These are phyloP conservation scores for Perognathus longimembris DNA, from an alignment of 2,113 vertebrate genomes.

Conservation along the genomic window DNA sequence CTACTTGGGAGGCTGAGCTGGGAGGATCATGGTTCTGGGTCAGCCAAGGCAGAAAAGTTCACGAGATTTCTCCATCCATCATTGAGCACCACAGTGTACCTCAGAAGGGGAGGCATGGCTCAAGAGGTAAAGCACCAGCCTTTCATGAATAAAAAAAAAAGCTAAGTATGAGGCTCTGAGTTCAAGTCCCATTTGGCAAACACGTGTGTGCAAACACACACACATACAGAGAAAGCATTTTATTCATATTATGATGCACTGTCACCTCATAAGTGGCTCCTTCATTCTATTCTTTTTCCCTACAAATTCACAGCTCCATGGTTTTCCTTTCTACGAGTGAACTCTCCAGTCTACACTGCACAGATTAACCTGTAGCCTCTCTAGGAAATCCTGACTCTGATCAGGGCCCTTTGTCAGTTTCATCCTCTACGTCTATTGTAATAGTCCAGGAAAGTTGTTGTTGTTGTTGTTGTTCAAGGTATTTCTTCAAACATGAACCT, in stretches of 20 bases:
- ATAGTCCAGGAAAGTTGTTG: not conserved
- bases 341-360: not conserved
- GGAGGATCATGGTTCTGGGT: too few relatives aligned
- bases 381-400: not conserved
- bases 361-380: slow-evolving; percentile 13
- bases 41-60: too few relatives aligned
- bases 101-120: too few relatives aligned
- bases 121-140: too few relatives aligned
- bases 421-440: not conserved
- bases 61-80: too few relatives aligned
- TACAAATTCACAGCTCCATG: not conserved
- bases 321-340: not conserved
- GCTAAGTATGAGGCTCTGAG: too few relatives aligned
- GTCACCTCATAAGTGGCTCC: not conserved
- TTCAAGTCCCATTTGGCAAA: too few relatives aligned
- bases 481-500: slow-evolving; percentile 39
- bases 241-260: not conserved
- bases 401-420: not conserved
- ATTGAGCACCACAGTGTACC: too few relatives aligned
- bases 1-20: too few relatives aligned
- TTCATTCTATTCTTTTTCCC: not conserved
- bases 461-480: not conserved
- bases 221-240: not conserved
- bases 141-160: too few relatives aligned
- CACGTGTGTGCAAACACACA: too few relatives aligned